A percentile compares a stretch with the other conserved stretches of the same genome.
These are phyloP conservation scores for Brienomyrus longianalis DNA, from an alignment of 2,113 vertebrate genomes.

Conservation along the genomic window DNA sequence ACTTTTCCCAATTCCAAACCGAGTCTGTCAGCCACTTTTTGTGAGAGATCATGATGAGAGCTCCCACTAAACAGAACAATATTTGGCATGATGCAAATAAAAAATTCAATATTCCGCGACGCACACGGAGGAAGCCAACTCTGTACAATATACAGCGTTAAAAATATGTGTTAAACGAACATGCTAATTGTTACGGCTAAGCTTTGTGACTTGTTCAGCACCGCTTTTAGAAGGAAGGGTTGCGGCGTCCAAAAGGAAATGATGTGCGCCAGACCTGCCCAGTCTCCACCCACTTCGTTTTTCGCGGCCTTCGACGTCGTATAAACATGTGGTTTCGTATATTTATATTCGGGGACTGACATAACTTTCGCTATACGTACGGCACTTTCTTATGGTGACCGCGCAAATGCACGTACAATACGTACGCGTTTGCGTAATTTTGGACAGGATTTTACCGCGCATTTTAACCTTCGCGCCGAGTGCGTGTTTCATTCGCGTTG, in stretches of 20 bases:
- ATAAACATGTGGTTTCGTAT: not conserved
- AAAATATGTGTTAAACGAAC: not conserved
- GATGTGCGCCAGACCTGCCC: not conserved
- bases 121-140: not conserved
- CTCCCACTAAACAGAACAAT: conserved; percentile 71
- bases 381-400: not conserved
- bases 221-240: not conserved
- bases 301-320: not conserved
- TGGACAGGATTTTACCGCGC: not conserved
- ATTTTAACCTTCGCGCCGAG: not conserved
- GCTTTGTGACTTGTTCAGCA: not conserved
- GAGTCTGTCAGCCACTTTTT: conserved; percentile 66
- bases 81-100: conserved; percentile 55
- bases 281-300: not conserved
- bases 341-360: not conserved
- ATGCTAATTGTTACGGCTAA: not conserved
- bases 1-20: conserved; percentile 76
- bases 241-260: conserved; percentile 5
- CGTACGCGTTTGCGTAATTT: not conserved
- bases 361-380: not conserved
- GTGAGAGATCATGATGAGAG: conserved; percentile 69
- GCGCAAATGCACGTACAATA: not conserved
- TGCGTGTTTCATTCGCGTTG: not conserved
- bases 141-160: not conserved
- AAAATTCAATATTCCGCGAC: too few relatives aligned